Percentiles rank a stretch among this genome's conserved stretches.
phyloP scores from a whole-genome alignment of 1,140 invertebrate species.

The Luehdorfia chinensis region DNA sequence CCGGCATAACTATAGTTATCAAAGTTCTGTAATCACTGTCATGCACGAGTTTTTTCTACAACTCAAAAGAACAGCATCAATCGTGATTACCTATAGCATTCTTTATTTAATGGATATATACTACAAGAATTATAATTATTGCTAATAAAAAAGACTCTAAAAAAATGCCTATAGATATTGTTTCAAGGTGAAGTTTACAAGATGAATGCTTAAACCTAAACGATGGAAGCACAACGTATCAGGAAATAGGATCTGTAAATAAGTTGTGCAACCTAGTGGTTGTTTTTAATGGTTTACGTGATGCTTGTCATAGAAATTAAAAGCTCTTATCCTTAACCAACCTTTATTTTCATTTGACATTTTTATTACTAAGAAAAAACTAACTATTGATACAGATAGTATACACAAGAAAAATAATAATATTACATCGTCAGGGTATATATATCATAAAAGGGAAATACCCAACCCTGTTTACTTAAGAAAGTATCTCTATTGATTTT shows the following conservation, averaged over 20 bases:
- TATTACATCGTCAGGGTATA: too few relatives aligned
- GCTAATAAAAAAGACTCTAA: constrained; percentile 45
- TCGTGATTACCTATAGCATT: constrained; percentile 54
- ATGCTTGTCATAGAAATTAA: too few relatives aligned
- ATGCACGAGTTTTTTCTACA: constrained; percentile 32
- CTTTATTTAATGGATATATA: constrained; percentile 56
- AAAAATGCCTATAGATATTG: constrained; percentile 51
- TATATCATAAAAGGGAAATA: too few relatives aligned
- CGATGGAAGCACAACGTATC: constrained; percentile 53
- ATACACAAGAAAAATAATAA: too few relatives aligned
- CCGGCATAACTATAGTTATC: constrained; percentile 46
- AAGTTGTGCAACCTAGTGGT: too few relatives aligned
- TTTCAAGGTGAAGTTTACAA: constrained; percentile 64
- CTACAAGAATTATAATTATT: constrained; percentile 61
- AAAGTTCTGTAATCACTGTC: constrained; percentile 43
- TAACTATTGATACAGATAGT: too few relatives aligned
- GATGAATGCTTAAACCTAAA: constrained; percentile 52
- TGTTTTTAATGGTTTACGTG: too few relatives aligned
- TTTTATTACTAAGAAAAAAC: too few relatives aligned
- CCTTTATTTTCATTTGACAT: too few relatives aligned
- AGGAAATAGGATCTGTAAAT: constrained; percentile 42
- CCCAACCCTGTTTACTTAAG: constrained; percentile 6
- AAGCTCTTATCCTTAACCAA: too few relatives aligned
- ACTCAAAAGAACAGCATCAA: constrained; percentile 36
- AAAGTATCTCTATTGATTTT: constrained; percentile 30